Evolutionary conservation across 1,140 invertebrate genomes (phyloP).

Genomic region (Lordiphosa stackelbergi): DNA sequence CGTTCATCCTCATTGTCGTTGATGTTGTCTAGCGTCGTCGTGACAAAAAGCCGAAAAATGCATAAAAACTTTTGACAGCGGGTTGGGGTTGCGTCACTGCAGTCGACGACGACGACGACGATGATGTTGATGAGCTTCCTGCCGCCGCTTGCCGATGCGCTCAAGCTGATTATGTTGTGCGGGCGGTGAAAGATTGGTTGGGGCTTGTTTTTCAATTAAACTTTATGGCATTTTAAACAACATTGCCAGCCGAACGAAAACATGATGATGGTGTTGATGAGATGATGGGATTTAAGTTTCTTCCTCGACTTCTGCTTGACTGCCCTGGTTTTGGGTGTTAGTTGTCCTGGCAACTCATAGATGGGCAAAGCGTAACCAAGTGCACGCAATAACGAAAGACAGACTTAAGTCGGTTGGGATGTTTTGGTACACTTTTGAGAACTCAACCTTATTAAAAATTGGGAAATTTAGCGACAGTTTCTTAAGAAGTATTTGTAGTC

Average conservation of each 20-base stretch:
- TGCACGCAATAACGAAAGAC: conserved; percentile 17
- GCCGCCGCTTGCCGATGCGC: conserved; percentile 1
- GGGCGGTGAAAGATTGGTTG: conserved; percentile 6
- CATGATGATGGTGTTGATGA: conserved; percentile 30
- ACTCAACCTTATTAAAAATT: too few species aligned
- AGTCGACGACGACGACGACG: conserved; percentile 47
- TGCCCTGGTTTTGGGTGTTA: not conserved
- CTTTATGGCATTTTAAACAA: conserved; percentile 72
- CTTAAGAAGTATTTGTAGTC: too few species aligned
- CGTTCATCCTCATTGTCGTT: conserved; percentile 68
- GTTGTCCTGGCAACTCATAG: conserved; percentile 50
- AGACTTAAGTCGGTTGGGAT: conserved; percentile 21
- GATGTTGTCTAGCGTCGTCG: conserved; percentile 52
- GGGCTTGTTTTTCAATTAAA: conserved; percentile 71
- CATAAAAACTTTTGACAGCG: conserved; percentile 64
- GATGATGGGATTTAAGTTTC: conserved; percentile 54
- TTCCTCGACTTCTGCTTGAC: conserved; percentile 1
- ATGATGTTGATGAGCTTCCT: conserved; percentile 34
- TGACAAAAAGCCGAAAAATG: conserved; percentile 74
- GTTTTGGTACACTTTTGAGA: too few species aligned
- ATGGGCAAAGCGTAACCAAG: conserved; percentile 36
- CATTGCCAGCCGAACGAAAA: conserved; percentile 56
- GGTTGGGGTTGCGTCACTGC: conserved; percentile 44
- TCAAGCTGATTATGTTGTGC: conserved; percentile 1
- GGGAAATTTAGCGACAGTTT: too few species aligned